Conservation (phyloP, 2,888 invertebrate genomes). For the Catocala nupta region DNA sequence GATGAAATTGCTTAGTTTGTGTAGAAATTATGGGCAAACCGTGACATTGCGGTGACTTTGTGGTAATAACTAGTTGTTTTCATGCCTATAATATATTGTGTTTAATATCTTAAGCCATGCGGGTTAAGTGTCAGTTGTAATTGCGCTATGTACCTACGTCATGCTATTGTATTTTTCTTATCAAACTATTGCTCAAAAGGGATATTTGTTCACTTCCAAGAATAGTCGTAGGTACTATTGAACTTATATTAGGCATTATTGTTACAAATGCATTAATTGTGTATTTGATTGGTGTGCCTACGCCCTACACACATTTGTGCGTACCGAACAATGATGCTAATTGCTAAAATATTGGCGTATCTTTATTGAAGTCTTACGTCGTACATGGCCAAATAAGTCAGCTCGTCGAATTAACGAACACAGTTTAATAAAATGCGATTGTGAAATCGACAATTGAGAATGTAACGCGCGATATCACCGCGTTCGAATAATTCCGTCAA, state of each 20-base stretch:
- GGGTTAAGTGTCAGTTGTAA: slow-evolving; percentile 63
- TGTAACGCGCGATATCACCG: slow-evolving; percentile 40
- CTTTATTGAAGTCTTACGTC: slow-evolving; percentile 21
- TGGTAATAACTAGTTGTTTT: slow-evolving; percentile 45
- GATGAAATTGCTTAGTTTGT: background rate
- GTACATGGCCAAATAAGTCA: slow-evolving; percentile 20
- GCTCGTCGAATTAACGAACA: slow-evolving; percentile 18
- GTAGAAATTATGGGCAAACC: slow-evolving; percentile 18
- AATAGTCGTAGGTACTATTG: background rate
- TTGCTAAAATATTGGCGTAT: slow-evolving; percentile 18
- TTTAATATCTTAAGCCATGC: slow-evolving; percentile 54
- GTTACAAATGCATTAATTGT: slow-evolving; percentile 2
- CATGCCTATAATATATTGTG: slow-evolving; percentile 50
- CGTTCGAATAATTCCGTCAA: slow-evolving; percentile 51
- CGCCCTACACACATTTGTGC: slow-evolving; percentile 8
- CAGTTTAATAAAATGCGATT: slow-evolving; percentile 42
- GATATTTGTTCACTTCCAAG: background rate
- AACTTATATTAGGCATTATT: slow-evolving; percentile 5
- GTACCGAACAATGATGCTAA: slow-evolving; percentile 19
- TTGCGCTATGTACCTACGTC: slow-evolving; percentile 32
- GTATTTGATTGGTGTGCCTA: slow-evolving; percentile 7
- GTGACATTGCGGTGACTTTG: slow-evolving; percentile 53
- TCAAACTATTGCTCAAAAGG: slow-evolving; percentile 5
- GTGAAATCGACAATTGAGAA: slow-evolving; percentile 46
- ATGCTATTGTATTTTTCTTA: slow-evolving; percentile 46